Base-by-base conservation (phyloP, 2,888 invertebrate species). In the Ctena decussata region DNA sequence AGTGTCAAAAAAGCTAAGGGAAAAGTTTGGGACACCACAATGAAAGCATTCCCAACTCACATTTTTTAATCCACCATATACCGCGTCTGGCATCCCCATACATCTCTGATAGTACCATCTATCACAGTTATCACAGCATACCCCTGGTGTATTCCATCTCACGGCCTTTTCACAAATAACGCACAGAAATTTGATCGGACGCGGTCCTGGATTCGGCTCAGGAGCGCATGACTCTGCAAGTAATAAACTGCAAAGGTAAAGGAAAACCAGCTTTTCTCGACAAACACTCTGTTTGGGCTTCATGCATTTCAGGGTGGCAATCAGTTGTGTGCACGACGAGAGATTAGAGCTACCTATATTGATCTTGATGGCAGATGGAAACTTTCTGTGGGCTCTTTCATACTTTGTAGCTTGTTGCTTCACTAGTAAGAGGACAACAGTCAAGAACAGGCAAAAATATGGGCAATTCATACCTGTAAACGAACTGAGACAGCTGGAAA, bases 11-110 rank as follows among this genome's bases (percentile, higher is more conserved):
- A 80, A 35, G 1, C 77, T 49, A 11, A 73, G 65, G 3, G 80
- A 72, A 39, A 60, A 84, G 39, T 75, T 81, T 71, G 81, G 80
- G 3, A 81, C 5, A 0, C 81, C 81, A 79, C 82, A 85, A 21
- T 49, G 49, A 49, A 49, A 49, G n/a, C 49, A 49, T 49, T 49
- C 49, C 49, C 49, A 49, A 21, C 49, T 49, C 3, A 49, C 49
- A 21, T 21, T 49, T 21, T 49, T 49, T n/a, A 49, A 21, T 5
- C 49, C 49, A 21, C 41, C 6, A 41, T 41, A 41, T 41, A 41
- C 41, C 15, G 8, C 41, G 6, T 41, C 41, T 41, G 41, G 15
- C 41, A 41, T 41, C 6, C 41, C 41, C 41, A 41, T 41, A 15
- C 41, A 41, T 41, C 41, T 41, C 41, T 41, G 41, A 15, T 41